A percentile compares a stretch with the other conserved stretches of the same genome.
Evolutionary conservation across 2,797 vertebrate species (phyloP).

Genomic region (Monodelphis domestica): DNA sequence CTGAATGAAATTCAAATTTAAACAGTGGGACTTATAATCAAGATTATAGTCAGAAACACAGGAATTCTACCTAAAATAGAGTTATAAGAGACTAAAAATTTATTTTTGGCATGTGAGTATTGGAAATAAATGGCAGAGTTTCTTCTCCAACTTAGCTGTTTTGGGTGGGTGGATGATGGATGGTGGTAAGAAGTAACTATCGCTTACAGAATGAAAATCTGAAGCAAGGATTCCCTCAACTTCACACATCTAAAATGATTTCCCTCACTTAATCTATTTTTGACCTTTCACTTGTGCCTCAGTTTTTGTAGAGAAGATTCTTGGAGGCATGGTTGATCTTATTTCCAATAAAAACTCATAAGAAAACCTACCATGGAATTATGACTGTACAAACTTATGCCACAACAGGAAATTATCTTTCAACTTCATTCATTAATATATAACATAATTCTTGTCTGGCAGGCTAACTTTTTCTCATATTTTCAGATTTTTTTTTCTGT

Average conservation of each 20-base stretch:
- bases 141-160: conserved; percentile 62
- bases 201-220: conserved; percentile 45
- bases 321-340: not conserved
- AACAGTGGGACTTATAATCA: conserved; percentile 65
- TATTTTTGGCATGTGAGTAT: conserved; percentile 69
- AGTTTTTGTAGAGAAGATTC: not conserved
- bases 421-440: conserved; percentile 9
- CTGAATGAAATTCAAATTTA: conserved; percentile 69
- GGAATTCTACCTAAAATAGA: conserved; percentile 47
- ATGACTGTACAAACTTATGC: not conserved
- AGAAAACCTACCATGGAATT: conserved; percentile 14
- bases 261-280: conserved; percentile 18
- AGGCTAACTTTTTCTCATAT: conserved; percentile 22
- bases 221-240: conserved; percentile 21
- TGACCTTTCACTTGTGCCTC: not conserved
- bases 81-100: conserved; percentile 60
- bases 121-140: conserved; percentile 65
- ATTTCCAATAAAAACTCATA: conserved; percentile 48
- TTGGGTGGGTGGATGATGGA: conserved; percentile 50
- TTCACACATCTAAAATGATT: conserved; percentile 48
- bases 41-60: conserved; percentile 68
- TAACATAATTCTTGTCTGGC: conserved; percentile 3
- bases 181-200: conserved; percentile 51
- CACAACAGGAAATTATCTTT: not conserved
- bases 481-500: conserved; percentile 18